Evolutionary conservation across 2,888 invertebrate species (phyloP), one percentile per base, ranked within the genome.

Genomic region (Cephus rjabovi): DNA sequence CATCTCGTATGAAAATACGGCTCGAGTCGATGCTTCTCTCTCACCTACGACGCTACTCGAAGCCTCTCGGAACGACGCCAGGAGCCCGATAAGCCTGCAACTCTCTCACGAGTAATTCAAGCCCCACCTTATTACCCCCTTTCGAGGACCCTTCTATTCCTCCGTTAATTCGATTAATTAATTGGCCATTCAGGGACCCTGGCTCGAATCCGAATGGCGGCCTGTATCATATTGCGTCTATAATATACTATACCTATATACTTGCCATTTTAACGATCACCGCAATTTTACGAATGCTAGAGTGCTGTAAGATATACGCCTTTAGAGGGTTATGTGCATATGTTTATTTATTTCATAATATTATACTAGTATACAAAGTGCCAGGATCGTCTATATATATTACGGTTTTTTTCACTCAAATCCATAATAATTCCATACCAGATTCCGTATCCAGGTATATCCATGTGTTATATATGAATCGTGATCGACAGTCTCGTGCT

Each of bases 221-320:
- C 56, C 23, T 56, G 56, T 56, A 56, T 56, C 23, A 56, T 9
- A 56, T 56, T 6, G 56, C 56, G 56, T 56, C 56, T 56, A 56
- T 56, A 56, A 56, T 56, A 56, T 23, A 56, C 31, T 74, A 74
- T 74, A 74, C 78, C 80, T 82, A 80, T 80, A 82, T 83, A 78
- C 82, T 81, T 82, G 80, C 80, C 83, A 85, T 84, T 82, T 81
- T 86, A 76, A 83, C 76, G 81, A 85, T 87, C 84, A 84, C 81
- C 83, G 85, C 86, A 86, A 83, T 87, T 88, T 81, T 86, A 89
- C 85, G 91, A 90, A 91, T 91, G 90, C 91, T 91, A 91, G 91
- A 90, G 90, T 91, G 91, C 91, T 91, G 91, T 91, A 91, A 89
- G 81, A 90, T 90, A 90, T 88, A 87, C 85, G 89, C 90, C 91